These are phyloP conservation scores for Hippocampus abdominalis DNA, from an alignment of 2,113 vertebrate genomes.

Conservation along the genomic window DNA sequence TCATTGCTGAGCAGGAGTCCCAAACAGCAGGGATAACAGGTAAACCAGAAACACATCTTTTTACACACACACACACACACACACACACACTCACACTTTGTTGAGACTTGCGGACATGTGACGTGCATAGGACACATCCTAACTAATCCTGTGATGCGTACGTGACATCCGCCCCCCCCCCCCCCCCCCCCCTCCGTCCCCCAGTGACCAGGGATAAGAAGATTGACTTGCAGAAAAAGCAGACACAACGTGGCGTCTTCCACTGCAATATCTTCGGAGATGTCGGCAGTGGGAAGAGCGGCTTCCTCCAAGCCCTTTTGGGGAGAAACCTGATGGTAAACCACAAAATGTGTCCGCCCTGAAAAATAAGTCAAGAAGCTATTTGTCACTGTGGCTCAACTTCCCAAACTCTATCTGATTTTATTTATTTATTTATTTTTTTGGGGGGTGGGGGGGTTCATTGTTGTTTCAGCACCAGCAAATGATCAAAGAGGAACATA, in stretches of 20 bases:
- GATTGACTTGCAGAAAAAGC: conserved; percentile 95
- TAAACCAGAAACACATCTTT: conserved; percentile 40
- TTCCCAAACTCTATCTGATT: not conserved
- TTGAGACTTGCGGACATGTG: not conserved
- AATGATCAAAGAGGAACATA: conserved; percentile 83
- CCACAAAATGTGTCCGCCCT: not conserved
- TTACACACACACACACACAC: too few relatives aligned
- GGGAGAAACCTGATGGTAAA: conserved; percentile 86
- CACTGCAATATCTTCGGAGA: conserved; percentile 91
- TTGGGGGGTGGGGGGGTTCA: too few relatives aligned
- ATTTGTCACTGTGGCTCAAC: not conserved
- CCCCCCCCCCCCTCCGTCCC: conserved; percentile 15
- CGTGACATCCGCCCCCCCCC: conserved; percentile 4
- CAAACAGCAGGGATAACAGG: conserved; percentile 90
- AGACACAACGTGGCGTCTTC: conserved; percentile 94
- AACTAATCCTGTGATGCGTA: conserved; percentile 38
- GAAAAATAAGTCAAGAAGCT: not conserved
- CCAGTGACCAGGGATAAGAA: conserved; percentile 95
- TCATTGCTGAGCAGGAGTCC: conserved; percentile 93
- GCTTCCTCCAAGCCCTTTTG: conserved; percentile 90
- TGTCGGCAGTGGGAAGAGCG: conserved; percentile 86
- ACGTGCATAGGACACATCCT: conserved; percentile 4
- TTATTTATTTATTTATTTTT: not conserved
- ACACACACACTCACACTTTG: not conserved
- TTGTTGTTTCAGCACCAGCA: conserved; percentile 59